Base-by-base conservation (phyloP, 2,888 invertebrate genomes). In the Melieria crassipennis region DNA sequence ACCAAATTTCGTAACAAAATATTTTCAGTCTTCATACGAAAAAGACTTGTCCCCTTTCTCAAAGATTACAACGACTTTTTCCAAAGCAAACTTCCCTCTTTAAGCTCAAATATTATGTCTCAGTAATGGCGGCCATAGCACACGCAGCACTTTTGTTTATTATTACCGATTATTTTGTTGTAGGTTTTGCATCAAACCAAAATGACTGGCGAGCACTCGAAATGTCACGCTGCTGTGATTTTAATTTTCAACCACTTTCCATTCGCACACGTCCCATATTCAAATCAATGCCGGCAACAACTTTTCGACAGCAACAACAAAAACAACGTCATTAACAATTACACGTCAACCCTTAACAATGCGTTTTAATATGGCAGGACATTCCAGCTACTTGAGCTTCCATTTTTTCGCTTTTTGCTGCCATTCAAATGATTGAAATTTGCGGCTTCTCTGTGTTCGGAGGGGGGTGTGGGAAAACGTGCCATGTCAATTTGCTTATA, bases 201-300 rank as follows among this genome's bases (percentile, higher is more conserved):
- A 30, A 30, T 30, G 30, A 30, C 30, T 30, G 60, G 68, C 70
- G 69, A 69, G 75, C 75, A 77, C 76, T 77, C 75, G 76, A 78
- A 73, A 76, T 76, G 76, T 76, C 76, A 76, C 72, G 75, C 71
- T 68, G 69, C 69, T 75, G 68, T 73, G 77, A 75, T 75, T 77
- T 77, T 69, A 69, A 73, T 75, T 75, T 50, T 62, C 62, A 52
- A 69, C 62, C 56, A 69, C 56, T 63, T 69, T 69, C 30, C 52
- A 13, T 2, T 52, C 52, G 13, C 13, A 52, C 9, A 5, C 52
- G 9, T 7, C 11, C 52, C 11, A 52, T 30, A 64, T 64, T 64
- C 64, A 64, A 64, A 64, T 64, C 64, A 64, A 30, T 64, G 64
- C 64, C 63, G 52, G 52, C 58, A 13, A 16, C 58, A 58, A 58